Percentiles rank a stretch among this genome's conserved stretches.
These are phyloP conservation scores for Anthopleura xanthogrammica DNA, from an alignment of 92 coral and sea anemone genomes.

Conservation along the genomic window DNA sequence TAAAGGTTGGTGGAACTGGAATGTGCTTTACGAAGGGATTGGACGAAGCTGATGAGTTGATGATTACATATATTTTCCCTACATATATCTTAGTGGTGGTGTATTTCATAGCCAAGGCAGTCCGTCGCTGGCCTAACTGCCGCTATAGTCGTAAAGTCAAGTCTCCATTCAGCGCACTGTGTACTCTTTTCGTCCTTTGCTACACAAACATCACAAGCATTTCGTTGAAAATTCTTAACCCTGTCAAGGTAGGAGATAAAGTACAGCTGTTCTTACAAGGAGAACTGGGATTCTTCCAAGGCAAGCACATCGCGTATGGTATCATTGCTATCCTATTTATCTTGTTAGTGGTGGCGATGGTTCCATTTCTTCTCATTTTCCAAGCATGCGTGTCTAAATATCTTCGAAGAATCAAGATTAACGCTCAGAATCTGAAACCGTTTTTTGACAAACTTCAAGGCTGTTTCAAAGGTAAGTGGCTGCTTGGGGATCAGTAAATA, in stretches of 20 bases:
- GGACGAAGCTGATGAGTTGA: slow-evolving; percentile 80
- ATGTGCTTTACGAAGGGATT: slow-evolving; percentile 69
- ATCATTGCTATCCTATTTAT: slow-evolving; percentile 65
- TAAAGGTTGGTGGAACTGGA: slow-evolving; percentile 59
- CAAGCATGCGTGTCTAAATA: slow-evolving; percentile 59
- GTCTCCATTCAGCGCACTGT: slow-evolving; percentile 80
- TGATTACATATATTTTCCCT: slow-evolving; percentile 73
- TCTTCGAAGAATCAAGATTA: slow-evolving; percentile 51
- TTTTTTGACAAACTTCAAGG: slow-evolving; percentile 82
- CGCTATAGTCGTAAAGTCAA: slow-evolving; percentile 59
- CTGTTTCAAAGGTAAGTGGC: slow-evolving; percentile 62
- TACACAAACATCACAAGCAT: slow-evolving; percentile 89
- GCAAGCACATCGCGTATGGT: slow-evolving; percentile 72
- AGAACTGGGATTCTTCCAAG: slow-evolving; percentile 57
- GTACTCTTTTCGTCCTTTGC: slow-evolving; percentile 88
- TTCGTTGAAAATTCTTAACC: slow-evolving; percentile 77
- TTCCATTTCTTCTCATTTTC: slow-evolving; percentile 67
- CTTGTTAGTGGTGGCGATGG: slow-evolving; percentile 57
- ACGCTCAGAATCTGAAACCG: slow-evolving; percentile 61
- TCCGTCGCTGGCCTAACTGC: slow-evolving; percentile 62
- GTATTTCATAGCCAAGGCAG: slow-evolving; percentile 50
- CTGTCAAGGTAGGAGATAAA: slow-evolving; percentile 45
- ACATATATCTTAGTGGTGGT: slow-evolving; percentile 71
- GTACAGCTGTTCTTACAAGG: slow-evolving; percentile 67
- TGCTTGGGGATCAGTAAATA: too few relatives aligned